phyloP scores from a whole-genome alignment of 1,140 invertebrate genomes.

The Leptinotarsa undecemlineata region DNA sequence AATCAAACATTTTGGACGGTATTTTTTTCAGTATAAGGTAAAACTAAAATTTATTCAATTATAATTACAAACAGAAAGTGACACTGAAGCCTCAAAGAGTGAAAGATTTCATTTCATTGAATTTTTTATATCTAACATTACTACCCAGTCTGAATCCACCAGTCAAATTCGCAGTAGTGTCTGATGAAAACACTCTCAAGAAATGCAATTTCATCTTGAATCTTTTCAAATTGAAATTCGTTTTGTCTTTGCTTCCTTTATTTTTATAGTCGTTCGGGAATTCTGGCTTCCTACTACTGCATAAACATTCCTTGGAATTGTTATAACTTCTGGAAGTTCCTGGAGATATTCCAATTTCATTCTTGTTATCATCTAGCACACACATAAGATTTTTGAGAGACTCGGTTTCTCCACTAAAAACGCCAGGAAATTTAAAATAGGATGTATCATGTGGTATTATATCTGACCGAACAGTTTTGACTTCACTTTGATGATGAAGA shows the following conservation, averaged over 20 bases:
- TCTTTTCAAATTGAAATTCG: slow-evolving; percentile 13
- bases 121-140: slow-evolving; percentile 19
- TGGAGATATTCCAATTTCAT: background rate
- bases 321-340: slow-evolving; percentile 5
- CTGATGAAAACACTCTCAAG: slow-evolving; percentile 6
- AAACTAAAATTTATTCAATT: slow-evolving; percentile 8
- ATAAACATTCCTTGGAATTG: slow-evolving; percentile 4
- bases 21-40: too few relatives aligned
- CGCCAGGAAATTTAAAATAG: background rate
- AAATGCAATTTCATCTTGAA: slow-evolving; percentile 21
- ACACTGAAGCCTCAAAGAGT: slow-evolving; percentile 2
- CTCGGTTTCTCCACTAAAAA: background rate
- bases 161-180: slow-evolving; percentile 10
- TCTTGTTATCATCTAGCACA: background rate
- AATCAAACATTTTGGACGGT: too few relatives aligned
- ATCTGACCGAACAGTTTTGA: background rate
- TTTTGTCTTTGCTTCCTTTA: slow-evolving; percentile 8
- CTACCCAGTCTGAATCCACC: background rate
- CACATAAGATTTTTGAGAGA: background rate
- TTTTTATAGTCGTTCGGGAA: background rate
- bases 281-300: background rate
- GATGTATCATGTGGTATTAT: background rate
- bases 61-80: background rate
- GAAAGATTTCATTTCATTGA: slow-evolving; percentile 11
- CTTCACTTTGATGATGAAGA: background rate